Evolutionary conservation across 2,888 invertebrate species (phyloP).

Genomic region (Mythimna pallens): DNA sequence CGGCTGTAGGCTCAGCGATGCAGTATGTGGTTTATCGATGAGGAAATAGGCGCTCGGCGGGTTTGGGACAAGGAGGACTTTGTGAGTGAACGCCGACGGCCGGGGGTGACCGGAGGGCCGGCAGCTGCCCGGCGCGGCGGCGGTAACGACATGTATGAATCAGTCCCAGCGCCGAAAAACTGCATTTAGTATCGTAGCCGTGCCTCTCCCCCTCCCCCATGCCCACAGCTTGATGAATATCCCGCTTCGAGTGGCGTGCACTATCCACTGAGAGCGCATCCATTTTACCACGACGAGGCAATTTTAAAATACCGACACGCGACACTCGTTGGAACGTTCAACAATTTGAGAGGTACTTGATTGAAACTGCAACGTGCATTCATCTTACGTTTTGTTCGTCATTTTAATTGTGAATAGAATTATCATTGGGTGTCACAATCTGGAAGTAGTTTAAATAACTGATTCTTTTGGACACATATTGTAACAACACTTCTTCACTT

Average conservation of each 20-base stretch:
- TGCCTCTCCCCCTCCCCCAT: not conserved
- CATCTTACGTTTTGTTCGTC: not conserved
- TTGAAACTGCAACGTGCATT: not conserved
- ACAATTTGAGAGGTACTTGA: conserved; percentile 9
- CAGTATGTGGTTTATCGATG: conserved; percentile 29
- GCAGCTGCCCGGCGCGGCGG: not conserved
- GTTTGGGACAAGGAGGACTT: conserved; percentile 11
- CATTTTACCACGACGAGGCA: conserved; percentile 27
- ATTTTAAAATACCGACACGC: conserved; percentile 42
- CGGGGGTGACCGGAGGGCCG: not conserved
- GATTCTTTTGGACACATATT: no score
- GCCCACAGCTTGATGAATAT: conserved; percentile 37
- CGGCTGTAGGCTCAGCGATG: conserved; percentile 9
- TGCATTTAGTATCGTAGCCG: conserved; percentile 40
- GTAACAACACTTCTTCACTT: no score
- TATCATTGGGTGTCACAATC: no score
- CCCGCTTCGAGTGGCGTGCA: conserved; percentile 38
- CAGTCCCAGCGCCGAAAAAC: conserved; percentile 39
- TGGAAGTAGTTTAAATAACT: not conserved
- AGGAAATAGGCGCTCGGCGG: conserved; percentile 29
- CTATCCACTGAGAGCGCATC: conserved; percentile 21
- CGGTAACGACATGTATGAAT: conserved; percentile 44
- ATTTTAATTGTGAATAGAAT: no score
- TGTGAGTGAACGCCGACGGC: conserved; percentile 7
- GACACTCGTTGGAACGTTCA: not conserved